Percentiles rank a stretch among this genome's conserved stretches.
Conservation (phyloP, 2,888 invertebrate genomes). For the Lordiphosa andalusiaca region DNA sequence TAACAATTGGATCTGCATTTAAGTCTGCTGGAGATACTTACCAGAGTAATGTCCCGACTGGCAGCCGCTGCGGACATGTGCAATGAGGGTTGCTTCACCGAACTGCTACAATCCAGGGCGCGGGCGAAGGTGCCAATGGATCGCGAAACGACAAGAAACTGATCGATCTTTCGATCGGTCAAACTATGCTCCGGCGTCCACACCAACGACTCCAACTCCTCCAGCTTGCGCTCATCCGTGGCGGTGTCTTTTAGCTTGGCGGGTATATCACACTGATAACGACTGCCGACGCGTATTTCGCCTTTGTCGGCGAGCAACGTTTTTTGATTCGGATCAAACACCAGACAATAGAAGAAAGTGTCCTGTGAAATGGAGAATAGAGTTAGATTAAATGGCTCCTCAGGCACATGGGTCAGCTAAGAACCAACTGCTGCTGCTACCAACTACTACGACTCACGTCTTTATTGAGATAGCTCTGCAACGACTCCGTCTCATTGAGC, state of each 20-base stretch:
- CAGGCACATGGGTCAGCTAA: background rate
- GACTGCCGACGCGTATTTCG: slow-evolving; percentile 94
- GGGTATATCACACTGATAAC: slow-evolving; percentile 97
- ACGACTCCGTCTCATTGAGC: slow-evolving; percentile 98
- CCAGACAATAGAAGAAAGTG: slow-evolving; percentile 99
- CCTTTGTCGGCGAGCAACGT: slow-evolving; percentile 99
- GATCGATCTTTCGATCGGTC: slow-evolving; percentile 98
- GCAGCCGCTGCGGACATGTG: slow-evolving; percentile 99
- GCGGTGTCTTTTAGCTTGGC: slow-evolving; percentile 89
- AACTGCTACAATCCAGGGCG: slow-evolving; percentile 98
- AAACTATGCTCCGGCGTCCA: slow-evolving; percentile 97
- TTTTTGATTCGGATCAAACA: slow-evolving; percentile 99
- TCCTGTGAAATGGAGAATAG: slow-evolving; percentile 83
- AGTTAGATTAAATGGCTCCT: no score
- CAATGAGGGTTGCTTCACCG: slow-evolving; percentile 98
- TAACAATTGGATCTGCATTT: no score
- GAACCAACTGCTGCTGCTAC: slow-evolving; percentile 2
- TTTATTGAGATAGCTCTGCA: slow-evolving; percentile 97
- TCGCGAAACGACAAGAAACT: slow-evolving; percentile 95
- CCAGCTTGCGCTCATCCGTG: slow-evolving; percentile 83
- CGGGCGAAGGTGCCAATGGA: slow-evolving; percentile 99
- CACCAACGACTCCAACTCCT: slow-evolving; percentile 93
- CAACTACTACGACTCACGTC: slow-evolving; percentile 86
- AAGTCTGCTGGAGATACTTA: slow-evolving; percentile 69
- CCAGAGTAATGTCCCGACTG: slow-evolving; percentile 97